A percentile compares a stretch with the other conserved stretches of the same genome.
These are phyloP conservation scores for Hemibagrus wyckioides DNA, from an alignment of 2,113 vertebrate species.

Conservation along the genomic window DNA sequence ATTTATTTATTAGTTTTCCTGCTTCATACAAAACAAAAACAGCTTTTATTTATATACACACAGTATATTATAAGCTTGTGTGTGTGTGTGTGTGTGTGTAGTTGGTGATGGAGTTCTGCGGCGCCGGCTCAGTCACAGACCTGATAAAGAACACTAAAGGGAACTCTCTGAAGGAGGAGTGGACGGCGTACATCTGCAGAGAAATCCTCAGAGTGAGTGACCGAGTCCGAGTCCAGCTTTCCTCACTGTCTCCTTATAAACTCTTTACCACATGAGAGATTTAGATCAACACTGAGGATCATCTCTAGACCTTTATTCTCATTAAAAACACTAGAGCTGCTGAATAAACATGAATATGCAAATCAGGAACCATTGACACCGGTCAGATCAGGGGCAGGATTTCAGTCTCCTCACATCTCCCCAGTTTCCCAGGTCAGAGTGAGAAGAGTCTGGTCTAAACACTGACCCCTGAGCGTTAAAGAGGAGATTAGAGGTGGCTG, in stretches of 20 bases:
- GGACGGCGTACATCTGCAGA: conserved; percentile 98
- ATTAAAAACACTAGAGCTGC: not conserved
- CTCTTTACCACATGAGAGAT: too few species aligned
- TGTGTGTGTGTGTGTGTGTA: conserved; percentile 55
- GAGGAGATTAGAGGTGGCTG: not conserved
- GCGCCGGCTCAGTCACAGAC: conserved; percentile 94
- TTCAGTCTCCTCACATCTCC: not conserved
- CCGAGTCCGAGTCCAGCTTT: conserved; percentile 27
- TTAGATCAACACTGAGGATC: not conserved
- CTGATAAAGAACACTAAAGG: conserved; percentile 99
- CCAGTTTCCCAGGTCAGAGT: not conserved
- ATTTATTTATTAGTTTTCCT: not conserved
- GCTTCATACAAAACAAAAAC: not conserved
- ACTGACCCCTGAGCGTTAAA: not conserved
- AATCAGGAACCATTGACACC: not conserved
- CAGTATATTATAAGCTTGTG: not conserved
- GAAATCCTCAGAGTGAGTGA: conserved; percentile 91
- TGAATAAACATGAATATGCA: not conserved
- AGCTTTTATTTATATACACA: too few species aligned
- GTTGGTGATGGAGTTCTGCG: conserved; percentile 99
- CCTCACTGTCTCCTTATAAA: not conserved
- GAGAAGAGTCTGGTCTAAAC: not conserved
- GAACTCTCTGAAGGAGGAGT: conserved; percentile 96
- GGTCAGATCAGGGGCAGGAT: not conserved
- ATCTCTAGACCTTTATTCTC: not conserved